These are phyloP conservation scores for Furnarius figulus DNA, from an alignment of 2,113 vertebrate species.

Conservation along the genomic window DNA sequence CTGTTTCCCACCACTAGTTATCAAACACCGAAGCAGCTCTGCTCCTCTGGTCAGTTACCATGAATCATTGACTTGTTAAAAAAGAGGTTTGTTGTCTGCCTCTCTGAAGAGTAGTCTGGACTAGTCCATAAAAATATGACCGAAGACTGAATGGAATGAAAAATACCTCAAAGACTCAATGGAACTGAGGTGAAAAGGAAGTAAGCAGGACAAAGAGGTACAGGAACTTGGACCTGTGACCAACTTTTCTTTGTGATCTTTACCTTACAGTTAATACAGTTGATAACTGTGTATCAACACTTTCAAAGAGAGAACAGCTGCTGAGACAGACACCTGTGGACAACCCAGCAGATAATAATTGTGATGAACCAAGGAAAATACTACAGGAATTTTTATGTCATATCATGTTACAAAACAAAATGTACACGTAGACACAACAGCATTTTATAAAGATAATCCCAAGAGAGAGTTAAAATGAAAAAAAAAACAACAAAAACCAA, in stretches of 20 bases:
- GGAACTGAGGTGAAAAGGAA: not conserved
- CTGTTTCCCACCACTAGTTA: not conserved
- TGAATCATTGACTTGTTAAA: not conserved
- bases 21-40: not conserved
- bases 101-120: not conserved
- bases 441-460: not conserved
- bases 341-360: not conserved
- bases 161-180: not conserved
- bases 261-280: not conserved
- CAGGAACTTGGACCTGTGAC: not conserved
- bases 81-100: not conserved
- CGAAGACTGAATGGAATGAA: not conserved
- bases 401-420: not conserved
- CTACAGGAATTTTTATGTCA: fast-evolving
- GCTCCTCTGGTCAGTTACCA: not conserved
- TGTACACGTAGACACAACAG: not conserved
- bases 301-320: not conserved
- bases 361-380: not conserved
- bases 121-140: not conserved
- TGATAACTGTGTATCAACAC: not conserved
- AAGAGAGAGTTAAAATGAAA: not conserved
- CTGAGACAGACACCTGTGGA: not conserved
- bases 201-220: not conserved
- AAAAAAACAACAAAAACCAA: not conserved
- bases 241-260: not conserved